A percentile compares a stretch with the other conserved stretches of the same genome.
phyloP scores from a whole-genome alignment of 2,113 vertebrate genomes.

The Suncus etruscus region DNA sequence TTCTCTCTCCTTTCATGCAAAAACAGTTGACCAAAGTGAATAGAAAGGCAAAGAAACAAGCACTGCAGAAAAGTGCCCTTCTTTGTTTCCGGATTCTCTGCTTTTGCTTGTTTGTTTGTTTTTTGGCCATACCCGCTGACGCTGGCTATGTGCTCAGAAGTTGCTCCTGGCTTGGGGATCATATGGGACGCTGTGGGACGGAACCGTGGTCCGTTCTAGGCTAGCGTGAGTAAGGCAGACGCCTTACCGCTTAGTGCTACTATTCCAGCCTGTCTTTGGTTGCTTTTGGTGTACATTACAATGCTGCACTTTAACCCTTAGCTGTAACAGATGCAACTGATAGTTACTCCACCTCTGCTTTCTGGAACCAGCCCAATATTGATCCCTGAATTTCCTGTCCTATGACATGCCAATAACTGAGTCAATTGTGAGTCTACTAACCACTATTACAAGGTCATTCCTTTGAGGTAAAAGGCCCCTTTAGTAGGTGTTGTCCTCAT shows the following conservation, averaged over 20 bases:
- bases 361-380: neutral
- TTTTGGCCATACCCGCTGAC: too few species aligned
- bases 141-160: too few species aligned
- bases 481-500: neutral
- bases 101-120: too few species aligned
- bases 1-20: slow-evolving; percentile 45
- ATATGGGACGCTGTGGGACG: too few species aligned
- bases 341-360: neutral
- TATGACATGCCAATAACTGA: neutral
- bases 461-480: neutral
- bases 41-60: slow-evolving; percentile 81
- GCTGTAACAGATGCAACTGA: neutral
- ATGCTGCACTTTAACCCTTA: neutral
- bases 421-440: too few species aligned
- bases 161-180: too few species aligned
- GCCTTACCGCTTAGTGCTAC: too few species aligned
- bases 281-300: neutral
- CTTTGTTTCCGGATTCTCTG: slow-evolving; percentile 45
- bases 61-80: slow-evolving; percentile 58
- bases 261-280: neutral
- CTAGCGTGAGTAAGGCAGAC: too few species aligned
- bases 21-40: slow-evolving; percentile 83
- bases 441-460: too few species aligned
- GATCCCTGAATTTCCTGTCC: neutral
- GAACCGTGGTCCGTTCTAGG: too few species aligned